Base-by-base conservation (phyloP, 2,888 invertebrate species). In the Xestia ashworthii region DNA sequence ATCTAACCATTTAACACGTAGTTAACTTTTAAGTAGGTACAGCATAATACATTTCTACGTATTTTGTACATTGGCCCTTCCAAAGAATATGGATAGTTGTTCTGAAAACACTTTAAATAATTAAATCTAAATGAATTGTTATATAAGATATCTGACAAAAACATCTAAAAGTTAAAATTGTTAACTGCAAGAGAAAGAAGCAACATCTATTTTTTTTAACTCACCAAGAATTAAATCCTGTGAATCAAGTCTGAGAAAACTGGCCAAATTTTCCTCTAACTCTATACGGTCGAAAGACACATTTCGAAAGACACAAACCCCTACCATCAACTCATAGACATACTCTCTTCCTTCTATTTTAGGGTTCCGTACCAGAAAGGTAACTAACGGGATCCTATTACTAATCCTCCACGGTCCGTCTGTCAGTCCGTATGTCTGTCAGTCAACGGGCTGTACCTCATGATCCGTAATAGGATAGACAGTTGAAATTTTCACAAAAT, bases 1-100 rank as follows among this genome's bases (percentile, higher is more conserved):
- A 60, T 55, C 41, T 8, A n/a, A 14, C n/a, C 12, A 65, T 69
- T 65, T 76, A 50, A 68, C 22, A 46, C 11, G 58, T n/a, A 32
- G 9, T 38, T 77, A 50, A 5, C 25, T 14, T n/a, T 6, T 55
- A 3, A 22, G 25, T 48, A 64, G 22, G 9, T 53, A 38, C 8
- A 46, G 11, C 12, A 3, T 32, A 5, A 44, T 46, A 11, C 22
- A 48, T 53, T 55, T 22, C 0, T 3, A 65, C 9, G 25, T 46
- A 46, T 25, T 16, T n/a, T 12, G 19, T 58, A 53, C 44, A 65
- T 77, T 16, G 64, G 1, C 11, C 2, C 12, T 32, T 44, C 4
- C 4, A 68, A 41, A 41, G 9, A 69, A 41, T n/a, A 44, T 25
- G 0, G 19, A 19, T 12, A 55, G 25, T 16, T n/a, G 25, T 44